Conservation (phyloP, 2,113 vertebrate species). For the Hiodon alosoides region DNA sequence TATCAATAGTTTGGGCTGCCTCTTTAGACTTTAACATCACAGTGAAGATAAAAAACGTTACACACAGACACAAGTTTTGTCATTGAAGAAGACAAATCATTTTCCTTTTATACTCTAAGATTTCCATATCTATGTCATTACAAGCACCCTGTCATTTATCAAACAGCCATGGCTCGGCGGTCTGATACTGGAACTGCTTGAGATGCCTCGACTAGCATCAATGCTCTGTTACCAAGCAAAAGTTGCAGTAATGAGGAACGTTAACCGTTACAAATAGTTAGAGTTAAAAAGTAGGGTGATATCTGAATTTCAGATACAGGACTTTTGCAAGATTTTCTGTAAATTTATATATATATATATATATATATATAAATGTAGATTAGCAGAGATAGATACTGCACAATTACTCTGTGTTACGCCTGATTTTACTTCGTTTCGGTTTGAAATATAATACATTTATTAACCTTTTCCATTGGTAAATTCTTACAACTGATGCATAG, state of each 20-base stretch:
- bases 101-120: not conserved
- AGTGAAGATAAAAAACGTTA: not conserved
- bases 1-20: not conserved
- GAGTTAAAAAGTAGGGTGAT: too few species aligned
- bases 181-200: not conserved
- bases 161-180: not conserved
- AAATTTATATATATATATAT: too few species aligned
- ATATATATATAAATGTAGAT: too few species aligned
- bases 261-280: too few species aligned
- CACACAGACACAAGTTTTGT: not conserved
- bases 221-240: not conserved
- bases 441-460: too few species aligned
- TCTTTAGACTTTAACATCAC: not conserved
- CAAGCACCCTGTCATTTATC: not conserved
- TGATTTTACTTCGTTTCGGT: too few species aligned
- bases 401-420: too few species aligned
- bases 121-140: slow-evolving; percentile 5
- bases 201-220: not conserved
- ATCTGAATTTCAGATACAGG: too few species aligned
- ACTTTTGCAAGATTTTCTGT: too few species aligned
- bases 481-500: too few species aligned
- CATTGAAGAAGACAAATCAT: not conserved
- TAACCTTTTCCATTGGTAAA: too few species aligned
- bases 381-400: too few species aligned
- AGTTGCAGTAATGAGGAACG: not conserved